Base-by-base conservation (phyloP, 1,140 invertebrate species). In the Fopius arisanus region DNA sequence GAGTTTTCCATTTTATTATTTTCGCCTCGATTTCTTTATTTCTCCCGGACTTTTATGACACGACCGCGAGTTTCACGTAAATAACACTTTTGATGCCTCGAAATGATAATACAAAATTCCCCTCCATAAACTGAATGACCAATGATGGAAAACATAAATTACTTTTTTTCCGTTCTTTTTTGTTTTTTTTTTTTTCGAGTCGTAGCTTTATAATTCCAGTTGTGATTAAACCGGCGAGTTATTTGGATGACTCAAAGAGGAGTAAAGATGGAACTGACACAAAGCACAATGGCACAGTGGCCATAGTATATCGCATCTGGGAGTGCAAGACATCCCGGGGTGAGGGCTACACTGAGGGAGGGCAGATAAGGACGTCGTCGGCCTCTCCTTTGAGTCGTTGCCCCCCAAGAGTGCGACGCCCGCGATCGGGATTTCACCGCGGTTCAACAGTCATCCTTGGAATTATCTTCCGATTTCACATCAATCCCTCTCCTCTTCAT, bases 221-320 rank as follows among this genome's bases (percentile, higher is more conserved):
- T 21, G 10, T 59, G 23, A 26, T 59, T 26, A 59, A 59, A 26
- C 23, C 54, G 7, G 4, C 7, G 54, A 59, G 54, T 59, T 59
- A 59, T 59, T 59, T 59, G 54, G 54, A 59, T 59, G 54, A 59
- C 9, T 59, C 54, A 59, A 59, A 59, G 23, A 59, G 54, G 10
- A 59, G 23, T 59, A 59, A 59, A 59, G 21, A 59, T 59, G 23
- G 26, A 28, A 59, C 54, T 21, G 72, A 69, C 16, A 82, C 80
- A 80, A 82, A 79, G 80, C 77, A 81, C 81, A 83, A 83, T 81
- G 72, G 79, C 74, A 81, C 78, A 80, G 80, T 80, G 80, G 72
- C 78, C 76, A 69, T 70, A 40, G 33, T 68, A 74, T 76, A 73
- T 74, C 63, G 51, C 62, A 72, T 72, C 54, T 51, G 26, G 33